Evolutionary conservation across 2,888 invertebrate species (phyloP), one percentile per base, ranked within the genome.

Genomic region (Merodon equestris): DNA sequence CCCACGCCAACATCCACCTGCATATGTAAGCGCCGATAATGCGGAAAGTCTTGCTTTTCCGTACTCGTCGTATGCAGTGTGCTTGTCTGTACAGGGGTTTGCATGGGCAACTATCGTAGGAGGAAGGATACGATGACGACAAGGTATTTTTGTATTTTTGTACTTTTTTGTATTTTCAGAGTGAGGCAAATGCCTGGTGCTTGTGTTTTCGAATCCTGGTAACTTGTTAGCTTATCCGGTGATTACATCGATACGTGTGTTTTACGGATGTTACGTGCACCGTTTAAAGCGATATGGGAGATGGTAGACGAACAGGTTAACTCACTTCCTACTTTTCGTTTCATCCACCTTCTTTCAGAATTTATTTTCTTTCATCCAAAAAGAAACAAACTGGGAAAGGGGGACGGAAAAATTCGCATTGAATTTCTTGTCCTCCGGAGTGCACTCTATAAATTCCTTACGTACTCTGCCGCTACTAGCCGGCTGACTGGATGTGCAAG

Each of bases 151-250:
- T 40, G 27, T 27, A 27, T 48, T 48, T 18, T 42, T 38, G 48
- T 14, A 13, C 17, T 38, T 47, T 7, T 51, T 50, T 17, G 45
- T 47, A 27, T 13, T 57, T 27, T 42, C 18, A 27, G 13, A 67
- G 42, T 34, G 34, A 53, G 53, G 73, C 54, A 67, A 73, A 73
- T 79, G 51, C 64, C 64, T 27, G 63, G 34, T 34, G 64, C 64
- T 70, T 74, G 79, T 79, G 79, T 74, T 79, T 74, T 79, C 60
- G 68, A 87, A 87, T 87, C 86, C 86, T 85, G 85, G 85, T 86
- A 87, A 87, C 87, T 87, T 87, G 87, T 87, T 87, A 87, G 87
- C 87, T 87, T 87, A 87, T 87, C 86, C 86, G 87, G 87, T 86
- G 87, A 87, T 87, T 87, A 87, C 87, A 87, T 87, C 87, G 79